A percentile compares a stretch with the other conserved stretches of the same genome.
Conservation (phyloP, 2,888 invertebrate species). For the Conistra vaccinii region DNA sequence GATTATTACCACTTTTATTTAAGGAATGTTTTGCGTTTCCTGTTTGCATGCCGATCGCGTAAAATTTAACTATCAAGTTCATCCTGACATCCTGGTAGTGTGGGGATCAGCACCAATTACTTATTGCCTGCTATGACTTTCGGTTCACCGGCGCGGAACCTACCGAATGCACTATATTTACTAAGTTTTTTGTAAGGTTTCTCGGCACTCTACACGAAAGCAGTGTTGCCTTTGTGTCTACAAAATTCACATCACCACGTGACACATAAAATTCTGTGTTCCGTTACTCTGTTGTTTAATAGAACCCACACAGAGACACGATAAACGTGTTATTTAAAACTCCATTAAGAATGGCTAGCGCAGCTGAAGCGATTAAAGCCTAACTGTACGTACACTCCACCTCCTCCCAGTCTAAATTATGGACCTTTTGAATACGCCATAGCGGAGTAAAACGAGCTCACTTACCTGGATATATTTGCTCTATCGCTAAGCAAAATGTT, state of each 20-base stretch:
- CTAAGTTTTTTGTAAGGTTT: slow-evolving; percentile 25
- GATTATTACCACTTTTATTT: slow-evolving; percentile 34
- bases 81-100: slow-evolving; percentile 12
- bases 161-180: slow-evolving; percentile 14
- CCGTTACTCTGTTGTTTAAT: slow-evolving; percentile 34
- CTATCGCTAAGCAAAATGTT: slow-evolving; percentile 38
- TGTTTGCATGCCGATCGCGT: slow-evolving; percentile 1
- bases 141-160: not conserved
- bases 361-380: slow-evolving; percentile 57
- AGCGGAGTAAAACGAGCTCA: slow-evolving; percentile 48
- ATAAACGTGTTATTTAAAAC: slow-evolving; percentile 58
- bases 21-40: slow-evolving; percentile 7
- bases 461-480: slow-evolving; percentile 49
- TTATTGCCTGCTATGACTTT: slow-evolving; percentile 12
- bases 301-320: slow-evolving; percentile 37
- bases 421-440: slow-evolving; percentile 58
- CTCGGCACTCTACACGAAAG: not conserved
- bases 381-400: slow-evolving; percentile 43
- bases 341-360: slow-evolving; percentile 59
- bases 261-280: slow-evolving; percentile 21
- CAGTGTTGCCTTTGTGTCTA: slow-evolving; percentile 14
- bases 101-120: slow-evolving; percentile 15
- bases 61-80: slow-evolving; percentile 33
- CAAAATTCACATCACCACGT: slow-evolving; percentile 18
- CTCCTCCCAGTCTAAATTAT: slow-evolving; percentile 53